These are phyloP conservation scores for Drosophila cracens DNA, from an alignment of 2,888 invertebrate species.

Conservation along the genomic window DNA sequence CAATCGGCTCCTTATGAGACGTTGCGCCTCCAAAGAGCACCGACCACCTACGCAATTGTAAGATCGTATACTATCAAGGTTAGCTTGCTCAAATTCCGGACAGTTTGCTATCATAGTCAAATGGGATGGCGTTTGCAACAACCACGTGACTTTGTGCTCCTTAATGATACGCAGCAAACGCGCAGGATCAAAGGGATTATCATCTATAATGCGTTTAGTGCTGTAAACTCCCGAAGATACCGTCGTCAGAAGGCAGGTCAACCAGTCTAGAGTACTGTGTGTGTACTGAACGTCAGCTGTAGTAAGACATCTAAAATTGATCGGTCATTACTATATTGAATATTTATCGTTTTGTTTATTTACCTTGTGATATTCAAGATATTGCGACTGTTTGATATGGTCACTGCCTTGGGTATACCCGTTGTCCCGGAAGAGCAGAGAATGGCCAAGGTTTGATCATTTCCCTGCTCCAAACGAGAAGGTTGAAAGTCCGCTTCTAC, in stretches of 20 bases:
- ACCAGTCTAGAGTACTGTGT: slow-evolving; percentile 72
- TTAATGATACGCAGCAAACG: slow-evolving; percentile 62
- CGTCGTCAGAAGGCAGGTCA: slow-evolving; percentile 31
- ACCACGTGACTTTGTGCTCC: slow-evolving; percentile 64
- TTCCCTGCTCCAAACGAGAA: too few species aligned
- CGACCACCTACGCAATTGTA: slow-evolving; percentile 69
- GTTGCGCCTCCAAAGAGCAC: slow-evolving; percentile 59
- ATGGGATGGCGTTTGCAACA: slow-evolving; percentile 68
- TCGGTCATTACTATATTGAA: too few species aligned
- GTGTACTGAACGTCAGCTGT: slow-evolving; percentile 13
- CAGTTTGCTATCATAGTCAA: slow-evolving; percentile 59
- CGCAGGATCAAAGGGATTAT: slow-evolving; percentile 64
- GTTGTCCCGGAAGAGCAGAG: too few species aligned
- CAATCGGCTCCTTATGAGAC: slow-evolving; percentile 62
- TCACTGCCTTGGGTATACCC: too few species aligned
- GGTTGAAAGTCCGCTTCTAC: too few species aligned
- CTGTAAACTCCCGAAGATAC: slow-evolving; percentile 37
- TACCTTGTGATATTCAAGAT: too few species aligned
- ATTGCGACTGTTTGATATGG: too few species aligned
- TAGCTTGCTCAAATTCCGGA: slow-evolving; percentile 47
- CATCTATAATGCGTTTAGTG: slow-evolving; percentile 70
- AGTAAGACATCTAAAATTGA: too few species aligned
- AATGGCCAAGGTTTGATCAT: too few species aligned
- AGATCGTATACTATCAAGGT: slow-evolving; percentile 59
- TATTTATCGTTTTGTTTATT: too few species aligned